Conservation (phyloP, 2,797 vertebrate genomes). For the Margarornis squamiger region DNA sequence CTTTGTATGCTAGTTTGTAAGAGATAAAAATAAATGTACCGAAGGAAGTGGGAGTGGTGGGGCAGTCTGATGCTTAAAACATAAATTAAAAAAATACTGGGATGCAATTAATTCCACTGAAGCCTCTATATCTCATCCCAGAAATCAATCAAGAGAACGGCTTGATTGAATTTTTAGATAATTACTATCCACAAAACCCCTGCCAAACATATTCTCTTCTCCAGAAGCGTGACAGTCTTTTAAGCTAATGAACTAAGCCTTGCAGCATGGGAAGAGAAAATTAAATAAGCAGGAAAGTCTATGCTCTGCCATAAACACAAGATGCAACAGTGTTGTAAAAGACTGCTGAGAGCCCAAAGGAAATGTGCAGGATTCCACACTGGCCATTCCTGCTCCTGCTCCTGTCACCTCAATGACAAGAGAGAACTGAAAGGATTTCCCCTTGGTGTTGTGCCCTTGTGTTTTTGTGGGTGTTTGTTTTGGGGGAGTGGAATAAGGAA, state of each 20-base stretch:
- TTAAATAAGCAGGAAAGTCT: background rate
- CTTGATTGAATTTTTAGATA: slow-evolving; percentile 32
- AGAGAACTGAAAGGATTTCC: background rate
- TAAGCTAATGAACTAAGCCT: slow-evolving; percentile 12
- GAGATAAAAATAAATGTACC: background rate
- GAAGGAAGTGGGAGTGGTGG: background rate
- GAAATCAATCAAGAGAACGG: slow-evolving; percentile 20
- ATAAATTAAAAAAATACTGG: background rate
- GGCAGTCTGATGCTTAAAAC: background rate
- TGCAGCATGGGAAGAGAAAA: background rate
- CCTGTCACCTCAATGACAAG: background rate
- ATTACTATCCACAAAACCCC: background rate
- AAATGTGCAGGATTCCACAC: background rate
- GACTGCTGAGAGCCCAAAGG: background rate
- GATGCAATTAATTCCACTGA: background rate
- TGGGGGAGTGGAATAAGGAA: background rate
- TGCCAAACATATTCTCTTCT: slow-evolving; percentile 1
- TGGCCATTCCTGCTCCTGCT: background rate
- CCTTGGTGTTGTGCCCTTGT: too few relatives aligned
- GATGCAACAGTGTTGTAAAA: background rate
- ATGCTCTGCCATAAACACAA: background rate
- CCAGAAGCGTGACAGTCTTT: background rate
- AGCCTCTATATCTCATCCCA: background rate
- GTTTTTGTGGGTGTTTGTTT: background rate
- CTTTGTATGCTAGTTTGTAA: background rate